phyloP scores from a whole-genome alignment of 1,140 invertebrate species.

The Dufourea novaeangliae region DNA sequence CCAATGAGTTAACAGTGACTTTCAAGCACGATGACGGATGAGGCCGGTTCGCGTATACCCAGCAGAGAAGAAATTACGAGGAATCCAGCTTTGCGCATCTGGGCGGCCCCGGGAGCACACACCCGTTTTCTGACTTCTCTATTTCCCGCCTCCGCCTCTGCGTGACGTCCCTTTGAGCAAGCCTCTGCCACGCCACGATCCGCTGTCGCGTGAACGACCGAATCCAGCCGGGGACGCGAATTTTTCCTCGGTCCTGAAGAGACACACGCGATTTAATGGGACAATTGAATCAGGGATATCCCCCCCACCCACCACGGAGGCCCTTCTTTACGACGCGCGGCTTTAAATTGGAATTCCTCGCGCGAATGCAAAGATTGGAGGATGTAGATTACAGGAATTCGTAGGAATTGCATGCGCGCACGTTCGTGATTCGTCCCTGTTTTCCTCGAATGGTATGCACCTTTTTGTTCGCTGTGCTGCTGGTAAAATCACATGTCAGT shows the following conservation, averaged over 20 bases:
- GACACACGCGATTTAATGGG: slow-evolving; percentile 11
- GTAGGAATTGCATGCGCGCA: neutral
- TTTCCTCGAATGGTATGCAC: no score
- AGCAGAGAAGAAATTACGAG: slow-evolving; percentile 31
- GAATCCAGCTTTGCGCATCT: slow-evolving; percentile 35
- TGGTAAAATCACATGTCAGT: no score
- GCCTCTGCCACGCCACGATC: neutral
- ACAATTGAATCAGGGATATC: neutral
- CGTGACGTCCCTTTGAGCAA: neutral
- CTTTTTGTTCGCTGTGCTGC: no score
- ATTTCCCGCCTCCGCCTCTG: slow-evolving; percentile 23
- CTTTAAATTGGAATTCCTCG: slow-evolving; percentile 9
- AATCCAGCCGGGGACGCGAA: neutral
- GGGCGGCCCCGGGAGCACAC: neutral
- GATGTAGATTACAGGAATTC: neutral
- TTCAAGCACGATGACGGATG: slow-evolving; percentile 58
- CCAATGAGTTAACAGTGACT: slow-evolving; percentile 39
- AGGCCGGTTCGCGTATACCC: slow-evolving; percentile 21
- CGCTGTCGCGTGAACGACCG: slow-evolving; percentile 23
- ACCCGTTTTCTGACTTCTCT: neutral
- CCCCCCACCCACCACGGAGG: no score
- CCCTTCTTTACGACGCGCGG: neutral
- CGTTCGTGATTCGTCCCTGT: no score
- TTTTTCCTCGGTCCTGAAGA: slow-evolving; percentile 1
- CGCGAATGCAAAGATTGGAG: neutral